Conservation (phyloP, 1,140 invertebrate genomes). For the Dysdera silvatica region DNA sequence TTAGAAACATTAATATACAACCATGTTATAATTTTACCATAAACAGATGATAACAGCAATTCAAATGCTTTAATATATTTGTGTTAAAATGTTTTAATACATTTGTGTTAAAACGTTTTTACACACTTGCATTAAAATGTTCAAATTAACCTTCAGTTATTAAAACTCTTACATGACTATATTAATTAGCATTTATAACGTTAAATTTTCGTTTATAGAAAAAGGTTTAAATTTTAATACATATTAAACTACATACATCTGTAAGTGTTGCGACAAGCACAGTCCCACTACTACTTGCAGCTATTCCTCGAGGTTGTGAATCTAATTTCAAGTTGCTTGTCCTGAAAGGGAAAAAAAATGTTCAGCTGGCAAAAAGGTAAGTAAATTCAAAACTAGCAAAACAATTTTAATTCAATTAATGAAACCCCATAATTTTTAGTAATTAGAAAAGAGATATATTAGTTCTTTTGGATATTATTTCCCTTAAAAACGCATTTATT, state of each 20-base stretch:
- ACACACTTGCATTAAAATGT: too few species aligned
- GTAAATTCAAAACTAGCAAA: not conserved
- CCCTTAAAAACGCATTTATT: too few species aligned
- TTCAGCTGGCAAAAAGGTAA: too few species aligned
- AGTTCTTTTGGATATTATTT: not conserved
- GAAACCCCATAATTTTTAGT: not conserved
- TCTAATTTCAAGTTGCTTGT: slow-evolving; percentile 61
- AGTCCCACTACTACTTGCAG: slow-evolving; percentile 56
- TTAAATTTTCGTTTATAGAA: not conserved
- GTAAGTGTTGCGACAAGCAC: slow-evolving; percentile 69
- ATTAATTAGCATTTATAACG: not conserved
- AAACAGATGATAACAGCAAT: too few species aligned
- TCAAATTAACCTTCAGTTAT: too few species aligned
- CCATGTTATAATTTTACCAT: too few species aligned
- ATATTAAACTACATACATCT: slow-evolving; percentile 58
- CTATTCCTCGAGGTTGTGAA: slow-evolving; percentile 79
- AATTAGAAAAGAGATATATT: not conserved
- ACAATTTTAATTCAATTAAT: not conserved
- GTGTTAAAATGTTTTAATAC: too few species aligned
- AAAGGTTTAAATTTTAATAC: not conserved
- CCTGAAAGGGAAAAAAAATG: slow-evolving; percentile 27
- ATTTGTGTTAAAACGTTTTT: too few species aligned
- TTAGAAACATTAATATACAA: too few species aligned
- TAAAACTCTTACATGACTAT: too few species aligned
- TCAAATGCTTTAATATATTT: too few species aligned